Base-by-base conservation (phyloP, 2,113 vertebrate genomes). In the Potamarius usumacintae region DNA sequence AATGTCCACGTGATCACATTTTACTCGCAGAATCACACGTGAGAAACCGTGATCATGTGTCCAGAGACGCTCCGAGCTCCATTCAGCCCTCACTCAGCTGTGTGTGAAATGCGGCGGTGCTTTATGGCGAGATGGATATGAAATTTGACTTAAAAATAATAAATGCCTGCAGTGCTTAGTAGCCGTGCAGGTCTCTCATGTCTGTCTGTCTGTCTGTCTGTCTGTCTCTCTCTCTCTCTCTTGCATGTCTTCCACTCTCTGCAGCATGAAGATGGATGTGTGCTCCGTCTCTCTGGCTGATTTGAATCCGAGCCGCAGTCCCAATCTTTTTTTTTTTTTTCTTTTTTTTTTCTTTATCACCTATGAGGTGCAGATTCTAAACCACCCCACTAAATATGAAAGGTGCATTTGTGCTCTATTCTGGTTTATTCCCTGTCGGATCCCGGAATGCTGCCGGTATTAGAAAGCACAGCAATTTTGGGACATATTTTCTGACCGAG, bases 401-500 rank as follows among this genome's bases (percentile, higher is more conserved):
- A 92, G 90, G 88, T 90, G 88, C 88, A 89, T 94, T 92, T 89
- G 88, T 76, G 62, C 88, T 91, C 83, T 88, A 87, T 91, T 92
- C 83, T 79, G 79, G 78, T 91, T 85, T 88, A 87, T 92, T 93
- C 91, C 89, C 85, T 90, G 84, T 81, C 27, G 55, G 55, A 55
- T 81, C 89, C 85, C 87, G 74, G 87, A 92, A 92, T 91, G 89
- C 88, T 11, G 63, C 89, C 79, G 63, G 86, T 92, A 92, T 93
- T 90, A 90, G 90, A 94, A 91, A 91, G 88, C 50, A 7, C 80
- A 90, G 91, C 87, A 91, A 89, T 92, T 92, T 85, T 90, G 80
- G 87, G 88, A 81, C 90, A 89, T 89, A 89, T 92, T 88, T 91
- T 94, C 87, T 93, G 91, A 92, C 88, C 89, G 85, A 91, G 90